Percentiles rank a stretch among this genome's conserved stretches.
These are phyloP conservation scores for Ceuthmochares aereus DNA, from an alignment of 2,113 vertebrate genomes.

Conservation along the genomic window DNA sequence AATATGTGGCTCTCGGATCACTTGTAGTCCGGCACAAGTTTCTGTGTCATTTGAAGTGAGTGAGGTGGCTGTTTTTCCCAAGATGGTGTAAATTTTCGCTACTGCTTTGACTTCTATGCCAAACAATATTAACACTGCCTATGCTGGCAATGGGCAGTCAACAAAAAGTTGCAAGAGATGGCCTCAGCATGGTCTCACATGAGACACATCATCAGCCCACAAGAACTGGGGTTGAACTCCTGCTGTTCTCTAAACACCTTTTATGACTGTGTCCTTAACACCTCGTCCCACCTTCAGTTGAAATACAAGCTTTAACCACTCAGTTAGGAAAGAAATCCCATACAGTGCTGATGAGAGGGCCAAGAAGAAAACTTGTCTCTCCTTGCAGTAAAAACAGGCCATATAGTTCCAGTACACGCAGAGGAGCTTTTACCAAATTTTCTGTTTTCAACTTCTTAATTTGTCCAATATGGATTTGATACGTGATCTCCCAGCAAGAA, in stretches of 20 bases:
- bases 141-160: not conserved
- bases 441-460: not conserved
- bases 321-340: not conserved
- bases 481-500: not conserved
- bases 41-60: not conserved
- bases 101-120: rapidly evolving
- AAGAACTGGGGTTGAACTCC: not conserved
- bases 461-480: not conserved
- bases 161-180: not conserved
- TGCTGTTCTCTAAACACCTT: not conserved
- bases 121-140: rapidly evolving
- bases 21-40: not conserved
- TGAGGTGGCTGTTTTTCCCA: rapidly evolving
- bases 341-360: too few relatives aligned
- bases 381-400: not conserved
- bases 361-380: not conserved
- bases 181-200: not conserved
- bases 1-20: not conserved
- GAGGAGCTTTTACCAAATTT: not conserved
- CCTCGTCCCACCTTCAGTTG: not conserved
- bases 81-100: not conserved
- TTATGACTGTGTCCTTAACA: too few relatives aligned
- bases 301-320: not conserved
- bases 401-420: rapidly evolving
- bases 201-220: not conserved